These are phyloP conservation scores for Polypterus senegalus DNA, from an alignment of 2,113 vertebrate species.

Conservation along the genomic window DNA sequence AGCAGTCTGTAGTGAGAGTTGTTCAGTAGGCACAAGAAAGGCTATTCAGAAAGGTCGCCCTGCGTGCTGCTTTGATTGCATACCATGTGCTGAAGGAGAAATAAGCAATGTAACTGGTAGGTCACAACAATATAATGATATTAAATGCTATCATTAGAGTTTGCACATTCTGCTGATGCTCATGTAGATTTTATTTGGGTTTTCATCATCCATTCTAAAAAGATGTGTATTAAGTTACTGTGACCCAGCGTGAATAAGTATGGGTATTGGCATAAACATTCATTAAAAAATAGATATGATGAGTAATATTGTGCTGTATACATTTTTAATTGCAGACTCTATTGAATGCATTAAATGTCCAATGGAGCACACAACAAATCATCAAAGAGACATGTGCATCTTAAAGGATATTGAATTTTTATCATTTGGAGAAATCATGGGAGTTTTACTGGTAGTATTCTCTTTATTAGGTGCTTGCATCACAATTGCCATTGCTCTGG, in stretches of 20 bases:
- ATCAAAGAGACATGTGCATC: slow-evolving; percentile 36
- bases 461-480: slow-evolving; percentile 36
- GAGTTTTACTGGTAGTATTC: slow-evolving; percentile 36
- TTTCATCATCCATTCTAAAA: too few species aligned
- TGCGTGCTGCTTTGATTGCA: slow-evolving; percentile 22
- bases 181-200: too few species aligned
- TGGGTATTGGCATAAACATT: too few species aligned
- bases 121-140: not conserved
- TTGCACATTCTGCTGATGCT: too few species aligned
- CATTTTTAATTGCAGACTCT: slow-evolving; percentile 45
- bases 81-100: slow-evolving; percentile 21
- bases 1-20: slow-evolving; percentile 19
- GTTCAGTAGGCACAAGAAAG: slow-evolving; percentile 19
- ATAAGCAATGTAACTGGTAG: slow-evolving; percentile 23
- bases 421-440: slow-evolving; percentile 40
- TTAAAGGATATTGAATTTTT: slow-evolving; percentile 41
- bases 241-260: too few species aligned
- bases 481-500: slow-evolving; percentile 24
- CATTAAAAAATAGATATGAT: too few species aligned
- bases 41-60: slow-evolving; percentile 17
- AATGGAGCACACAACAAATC: slow-evolving; percentile 45
- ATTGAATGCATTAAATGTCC: slow-evolving; percentile 46
- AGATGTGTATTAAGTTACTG: too few species aligned
- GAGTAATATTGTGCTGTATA: too few species aligned
- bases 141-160: too few species aligned